Evolutionary conservation across 1,140 invertebrate species (phyloP).

Genomic region (Bradynema listronoti): DNA sequence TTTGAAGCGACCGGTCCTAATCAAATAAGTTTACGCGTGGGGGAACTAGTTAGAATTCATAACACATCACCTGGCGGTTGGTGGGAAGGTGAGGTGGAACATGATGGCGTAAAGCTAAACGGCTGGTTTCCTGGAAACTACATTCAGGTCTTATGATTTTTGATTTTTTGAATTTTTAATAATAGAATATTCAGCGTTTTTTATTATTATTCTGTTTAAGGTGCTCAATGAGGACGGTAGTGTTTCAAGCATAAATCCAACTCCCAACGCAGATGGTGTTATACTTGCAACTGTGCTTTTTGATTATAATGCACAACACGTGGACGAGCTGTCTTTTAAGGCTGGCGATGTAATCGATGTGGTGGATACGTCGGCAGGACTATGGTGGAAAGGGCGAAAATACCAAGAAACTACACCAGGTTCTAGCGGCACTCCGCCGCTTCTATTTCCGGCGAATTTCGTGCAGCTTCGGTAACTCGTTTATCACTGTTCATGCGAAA

Average conservation of each 20-base stretch:
- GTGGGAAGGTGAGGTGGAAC: conserved; percentile 94
- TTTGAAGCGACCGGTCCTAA: conserved; percentile 47
- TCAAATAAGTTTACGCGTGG: conserved; percentile 72
- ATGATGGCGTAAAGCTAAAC: conserved; percentile 28
- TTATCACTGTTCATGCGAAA: too few relatives aligned
- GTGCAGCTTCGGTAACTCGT: conserved; percentile 28
- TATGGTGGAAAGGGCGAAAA: conserved; percentile 38
- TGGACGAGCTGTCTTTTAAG: conserved; percentile 39
- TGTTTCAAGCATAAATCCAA: not conserved
- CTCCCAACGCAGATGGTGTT: not conserved
- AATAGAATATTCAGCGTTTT: not conserved
- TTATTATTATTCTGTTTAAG: not conserved
- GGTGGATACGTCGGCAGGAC: conserved; percentile 21
- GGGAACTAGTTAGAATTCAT: conserved; percentile 88
- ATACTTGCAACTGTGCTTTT: conserved; percentile 29
- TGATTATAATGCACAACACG: conserved; percentile 39
- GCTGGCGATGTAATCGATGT: conserved; percentile 39
- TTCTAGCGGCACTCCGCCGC: not conserved
- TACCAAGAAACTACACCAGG: too few relatives aligned
- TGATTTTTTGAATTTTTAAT: not conserved
- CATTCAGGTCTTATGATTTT: conserved; percentile 25
- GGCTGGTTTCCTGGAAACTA: conserved; percentile 57
- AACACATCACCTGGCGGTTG: conserved; percentile 75
- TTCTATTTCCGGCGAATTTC: conserved; percentile 34
- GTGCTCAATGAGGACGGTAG: not conserved